phyloP scores from a whole-genome alignment of 2,888 invertebrate species.

The Patella ulyssiponensis region DNA sequence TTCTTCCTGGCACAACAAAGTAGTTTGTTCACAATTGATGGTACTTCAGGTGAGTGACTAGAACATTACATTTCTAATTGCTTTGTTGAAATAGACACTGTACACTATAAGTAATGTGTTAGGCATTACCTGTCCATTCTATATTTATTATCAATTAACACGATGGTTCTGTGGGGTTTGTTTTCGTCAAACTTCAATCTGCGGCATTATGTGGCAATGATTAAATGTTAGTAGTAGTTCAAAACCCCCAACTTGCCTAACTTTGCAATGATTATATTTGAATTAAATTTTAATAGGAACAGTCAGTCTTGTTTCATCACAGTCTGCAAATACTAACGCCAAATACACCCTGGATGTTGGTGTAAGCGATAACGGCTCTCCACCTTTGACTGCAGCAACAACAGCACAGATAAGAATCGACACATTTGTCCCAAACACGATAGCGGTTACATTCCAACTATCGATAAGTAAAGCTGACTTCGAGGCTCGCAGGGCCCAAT shows the following conservation, averaged over 20 bases:
- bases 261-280: too few relatives aligned
- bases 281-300: background rate
- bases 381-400: conserved; percentile 39
- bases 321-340: conserved; percentile 34
- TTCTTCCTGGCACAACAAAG: conserved; percentile 36
- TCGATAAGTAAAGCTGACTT: conserved; percentile 43
- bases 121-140: too few relatives aligned
- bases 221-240: too few relatives aligned
- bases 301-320: background rate
- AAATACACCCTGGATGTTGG: conserved; percentile 47
- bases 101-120: background rate
- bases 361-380: conserved; percentile 52
- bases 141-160: too few relatives aligned
- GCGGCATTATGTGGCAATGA: too few relatives aligned
- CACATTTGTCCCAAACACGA: conserved; percentile 49
- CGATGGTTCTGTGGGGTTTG: too few relatives aligned
- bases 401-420: conserved; percentile 56
- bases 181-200: too few relatives aligned
- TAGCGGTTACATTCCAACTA: conserved; percentile 45
- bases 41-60: conserved; percentile 38
- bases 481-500: conserved; percentile 39
- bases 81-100: background rate
- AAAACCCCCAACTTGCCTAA: too few relatives aligned
- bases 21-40: conserved; percentile 39
- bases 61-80: background rate